These are phyloP conservation scores for Tautogolabrus adspersus DNA, from an alignment of 2,113 vertebrate species.

Conservation along the genomic window DNA sequence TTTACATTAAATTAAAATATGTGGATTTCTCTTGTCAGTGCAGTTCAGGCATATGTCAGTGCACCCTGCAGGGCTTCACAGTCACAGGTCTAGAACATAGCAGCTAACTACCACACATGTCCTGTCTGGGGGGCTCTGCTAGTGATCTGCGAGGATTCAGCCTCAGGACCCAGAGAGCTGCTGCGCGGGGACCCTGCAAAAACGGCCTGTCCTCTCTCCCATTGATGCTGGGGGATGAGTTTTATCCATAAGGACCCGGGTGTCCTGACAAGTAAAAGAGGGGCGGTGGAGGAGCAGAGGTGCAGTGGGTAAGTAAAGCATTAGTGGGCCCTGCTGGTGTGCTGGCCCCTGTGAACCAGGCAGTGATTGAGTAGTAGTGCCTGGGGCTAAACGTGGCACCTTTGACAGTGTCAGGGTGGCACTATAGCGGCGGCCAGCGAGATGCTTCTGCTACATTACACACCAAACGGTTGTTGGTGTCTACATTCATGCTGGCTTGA, in stretches of 20 bases:
- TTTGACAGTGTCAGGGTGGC: constrained; percentile 74
- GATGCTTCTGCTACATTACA: constrained; percentile 74
- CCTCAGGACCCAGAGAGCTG: not conserved
- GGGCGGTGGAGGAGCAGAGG: constrained; percentile 4
- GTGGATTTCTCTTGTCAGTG: constrained; percentile 31
- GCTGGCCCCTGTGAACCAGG: constrained; percentile 62
- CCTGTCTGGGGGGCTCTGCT: constrained; percentile 33
- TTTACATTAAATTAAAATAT: constrained; percentile 14
- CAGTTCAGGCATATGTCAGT: constrained; percentile 34
- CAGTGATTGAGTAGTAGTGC: constrained; percentile 66
- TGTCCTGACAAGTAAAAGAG: constrained; percentile 18
- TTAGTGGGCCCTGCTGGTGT: constrained; percentile 65
- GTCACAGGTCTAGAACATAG: constrained; percentile 59
- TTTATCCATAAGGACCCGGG: constrained; percentile 30
- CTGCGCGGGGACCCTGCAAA: constrained; percentile 21
- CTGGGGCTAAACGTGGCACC: constrained; percentile 72
- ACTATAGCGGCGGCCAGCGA: constrained; percentile 60
- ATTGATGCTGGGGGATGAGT: constrained; percentile 38
- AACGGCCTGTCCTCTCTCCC: constrained; percentile 32
- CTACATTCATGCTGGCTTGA: constrained; percentile 60
- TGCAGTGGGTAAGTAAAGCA: constrained; percentile 49
- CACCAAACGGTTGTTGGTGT: constrained; percentile 67
- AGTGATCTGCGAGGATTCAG: constrained; percentile 16
- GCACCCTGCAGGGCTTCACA: constrained; percentile 42
- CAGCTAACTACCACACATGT: constrained; percentile 66